These are phyloP conservation scores for Buathra laborator DNA, from an alignment of 2,888 invertebrate species.

Conservation along the genomic window DNA sequence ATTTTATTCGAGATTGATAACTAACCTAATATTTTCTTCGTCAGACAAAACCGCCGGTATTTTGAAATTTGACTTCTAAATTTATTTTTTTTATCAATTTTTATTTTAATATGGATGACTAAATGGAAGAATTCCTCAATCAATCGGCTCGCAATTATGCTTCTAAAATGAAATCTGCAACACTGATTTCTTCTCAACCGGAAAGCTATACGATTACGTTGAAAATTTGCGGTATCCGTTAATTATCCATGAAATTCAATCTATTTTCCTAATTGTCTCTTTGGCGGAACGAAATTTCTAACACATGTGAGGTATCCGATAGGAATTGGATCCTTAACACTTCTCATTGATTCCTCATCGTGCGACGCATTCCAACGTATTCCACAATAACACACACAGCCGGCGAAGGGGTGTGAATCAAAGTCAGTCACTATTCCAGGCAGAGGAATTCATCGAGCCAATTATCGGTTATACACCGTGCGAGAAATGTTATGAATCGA, in stretches of 20 bases:
- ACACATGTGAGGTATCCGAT: background rate
- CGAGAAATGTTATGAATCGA: slow-evolving; percentile 49
- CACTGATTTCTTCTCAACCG: too few relatives aligned
- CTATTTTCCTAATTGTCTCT: background rate
- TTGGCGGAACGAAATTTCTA: background rate
- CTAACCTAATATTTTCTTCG: background rate
- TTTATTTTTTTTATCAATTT: too few relatives aligned
- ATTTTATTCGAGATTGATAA: background rate
- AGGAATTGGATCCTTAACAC: background rate
- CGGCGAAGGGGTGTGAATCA: background rate
- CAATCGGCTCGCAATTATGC: too few relatives aligned
- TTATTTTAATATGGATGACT: too few relatives aligned
- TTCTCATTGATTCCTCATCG: slow-evolving; percentile 16
- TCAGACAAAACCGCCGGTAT: background rate
- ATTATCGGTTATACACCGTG: slow-evolving; percentile 43
- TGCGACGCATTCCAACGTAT: slow-evolving; percentile 10
- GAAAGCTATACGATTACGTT: too few relatives aligned
- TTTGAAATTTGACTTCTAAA: too few relatives aligned
- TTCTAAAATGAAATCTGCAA: too few relatives aligned
- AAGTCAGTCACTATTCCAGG: slow-evolving; percentile 21
- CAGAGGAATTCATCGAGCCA: slow-evolving; percentile 42
- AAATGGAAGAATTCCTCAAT: too few relatives aligned
- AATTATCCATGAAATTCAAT: too few relatives aligned
- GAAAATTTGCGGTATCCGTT: too few relatives aligned
- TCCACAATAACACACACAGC: slow-evolving; percentile 1